Percentiles rank a stretch among this genome's conserved stretches.
phyloP scores from a whole-genome alignment of 2,113 vertebrate species.

The Pavo muticus region DNA sequence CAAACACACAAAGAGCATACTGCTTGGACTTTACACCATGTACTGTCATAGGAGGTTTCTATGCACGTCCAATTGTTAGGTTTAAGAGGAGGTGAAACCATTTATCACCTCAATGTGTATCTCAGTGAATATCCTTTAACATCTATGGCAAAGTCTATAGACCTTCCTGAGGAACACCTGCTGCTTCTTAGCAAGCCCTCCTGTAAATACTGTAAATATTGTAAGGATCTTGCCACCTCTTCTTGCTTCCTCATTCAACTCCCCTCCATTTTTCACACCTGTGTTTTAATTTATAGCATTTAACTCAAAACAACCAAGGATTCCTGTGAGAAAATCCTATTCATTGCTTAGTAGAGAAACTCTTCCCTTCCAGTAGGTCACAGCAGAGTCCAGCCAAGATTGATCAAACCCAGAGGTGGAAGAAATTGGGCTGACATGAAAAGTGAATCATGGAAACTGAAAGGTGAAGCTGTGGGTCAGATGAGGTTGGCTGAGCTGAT shows the following conservation, averaged over 20 bases:
- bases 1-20: background rate
- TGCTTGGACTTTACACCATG: background rate
- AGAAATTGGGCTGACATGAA: background rate
- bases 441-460: background rate
- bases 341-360: background rate
- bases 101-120: background rate
- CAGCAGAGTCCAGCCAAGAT: background rate
- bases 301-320: background rate
- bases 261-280: background rate
- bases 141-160: background rate
- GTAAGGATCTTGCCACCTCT: background rate
- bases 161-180: background rate
- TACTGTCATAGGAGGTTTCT: background rate
- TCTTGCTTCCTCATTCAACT: background rate
- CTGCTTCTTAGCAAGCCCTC: background rate
- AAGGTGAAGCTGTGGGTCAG: background rate
- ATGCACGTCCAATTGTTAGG: background rate
- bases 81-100: background rate
- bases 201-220: background rate
- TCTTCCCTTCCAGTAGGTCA: background rate
- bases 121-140: background rate
- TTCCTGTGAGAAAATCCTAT: background rate
- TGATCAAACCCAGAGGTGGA: constrained; percentile 14
- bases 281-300: background rate
- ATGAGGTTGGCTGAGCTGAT: background rate